A percentile compares a stretch with the other conserved stretches of the same genome.
phyloP scores from a whole-genome alignment of 1,140 invertebrate species.

The Prorops nasuta region DNA sequence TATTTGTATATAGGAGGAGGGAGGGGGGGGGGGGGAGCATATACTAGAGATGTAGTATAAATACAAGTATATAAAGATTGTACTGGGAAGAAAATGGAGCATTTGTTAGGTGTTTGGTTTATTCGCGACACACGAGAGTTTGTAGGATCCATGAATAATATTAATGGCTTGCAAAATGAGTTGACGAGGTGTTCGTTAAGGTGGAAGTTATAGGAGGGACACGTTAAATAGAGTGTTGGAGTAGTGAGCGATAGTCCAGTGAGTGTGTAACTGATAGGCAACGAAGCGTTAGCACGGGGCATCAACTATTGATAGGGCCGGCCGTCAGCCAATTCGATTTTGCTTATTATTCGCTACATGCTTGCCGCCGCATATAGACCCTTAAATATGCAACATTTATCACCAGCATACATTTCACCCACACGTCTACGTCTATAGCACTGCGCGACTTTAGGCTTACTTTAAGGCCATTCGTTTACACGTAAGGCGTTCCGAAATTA shows the following conservation, averaged over 20 bases:
- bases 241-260: background rate
- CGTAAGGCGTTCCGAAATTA: too few relatives aligned
- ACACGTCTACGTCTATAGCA: too few relatives aligned
- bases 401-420: constrained; percentile 16
- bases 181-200: background rate
- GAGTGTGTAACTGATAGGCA: constrained; percentile 14
- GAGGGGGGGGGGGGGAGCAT: too few relatives aligned
- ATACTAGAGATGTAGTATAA: too few relatives aligned
- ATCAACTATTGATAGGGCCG: constrained; percentile 32
- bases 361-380: constrained; percentile 20
- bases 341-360: constrained; percentile 36
- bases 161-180: background rate
- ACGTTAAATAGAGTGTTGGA: constrained; percentile 3
- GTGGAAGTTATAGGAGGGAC: constrained; percentile 14
- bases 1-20: too few relatives aligned
- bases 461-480: constrained; percentile 10
- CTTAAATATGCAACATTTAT: constrained; percentile 31
- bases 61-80: too few relatives aligned
- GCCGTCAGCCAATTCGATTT: constrained; percentile 29
- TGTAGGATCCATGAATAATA: too few relatives aligned
- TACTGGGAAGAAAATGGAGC: too few relatives aligned
- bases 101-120: too few relatives aligned
- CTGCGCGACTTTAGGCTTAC: background rate
- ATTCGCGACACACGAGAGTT: too few relatives aligned
- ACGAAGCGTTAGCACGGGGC: constrained; percentile 19